These are phyloP conservation scores for Zhengitettix transpicula DNA, from an alignment of 2,888 invertebrate species.

Conservation along the genomic window DNA sequence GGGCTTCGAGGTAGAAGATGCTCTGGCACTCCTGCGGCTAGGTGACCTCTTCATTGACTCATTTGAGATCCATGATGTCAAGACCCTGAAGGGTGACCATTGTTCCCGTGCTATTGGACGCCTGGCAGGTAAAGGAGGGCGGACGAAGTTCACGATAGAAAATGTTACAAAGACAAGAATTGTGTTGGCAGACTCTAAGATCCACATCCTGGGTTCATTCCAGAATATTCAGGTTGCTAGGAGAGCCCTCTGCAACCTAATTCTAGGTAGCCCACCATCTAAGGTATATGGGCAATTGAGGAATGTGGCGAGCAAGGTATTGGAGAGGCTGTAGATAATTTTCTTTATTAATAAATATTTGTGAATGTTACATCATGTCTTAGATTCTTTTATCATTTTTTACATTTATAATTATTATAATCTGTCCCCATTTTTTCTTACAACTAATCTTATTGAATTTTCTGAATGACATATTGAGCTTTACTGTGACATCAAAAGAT, in stretches of 20 bases:
- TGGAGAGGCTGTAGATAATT: conserved; percentile 55
- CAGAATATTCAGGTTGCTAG: conserved; percentile 92
- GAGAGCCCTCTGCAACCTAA: conserved; percentile 88
- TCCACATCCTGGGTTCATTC: conserved; percentile 93
- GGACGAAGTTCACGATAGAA: conserved; percentile 96
- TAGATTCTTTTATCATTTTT: too few species aligned
- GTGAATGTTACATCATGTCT: too few species aligned
- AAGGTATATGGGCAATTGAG: conserved; percentile 94
- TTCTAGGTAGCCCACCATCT: conserved; percentile 90
- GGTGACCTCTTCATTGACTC: conserved; percentile 95
- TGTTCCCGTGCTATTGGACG: conserved; percentile 91
- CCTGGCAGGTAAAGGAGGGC: conserved; percentile 90
- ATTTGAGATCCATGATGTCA: conserved; percentile 94
- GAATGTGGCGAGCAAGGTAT: conserved; percentile 65
- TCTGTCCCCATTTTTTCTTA: too few species aligned
- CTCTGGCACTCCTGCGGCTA: conserved; percentile 78
- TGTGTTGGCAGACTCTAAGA: conserved; percentile 88
- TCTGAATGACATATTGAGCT: too few species aligned
- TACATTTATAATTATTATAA: too few species aligned
- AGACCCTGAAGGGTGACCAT: conserved; percentile 88
- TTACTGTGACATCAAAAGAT: too few species aligned
- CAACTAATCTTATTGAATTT: too few species aligned
- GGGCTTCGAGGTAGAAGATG: conserved; percentile 96
- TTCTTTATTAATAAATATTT: conserved; percentile 16
- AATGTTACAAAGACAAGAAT: conserved; percentile 97